These are phyloP conservation scores for Anguilla anguilla DNA, from an alignment of 2,797 vertebrate genomes.

Conservation along the genomic window DNA sequence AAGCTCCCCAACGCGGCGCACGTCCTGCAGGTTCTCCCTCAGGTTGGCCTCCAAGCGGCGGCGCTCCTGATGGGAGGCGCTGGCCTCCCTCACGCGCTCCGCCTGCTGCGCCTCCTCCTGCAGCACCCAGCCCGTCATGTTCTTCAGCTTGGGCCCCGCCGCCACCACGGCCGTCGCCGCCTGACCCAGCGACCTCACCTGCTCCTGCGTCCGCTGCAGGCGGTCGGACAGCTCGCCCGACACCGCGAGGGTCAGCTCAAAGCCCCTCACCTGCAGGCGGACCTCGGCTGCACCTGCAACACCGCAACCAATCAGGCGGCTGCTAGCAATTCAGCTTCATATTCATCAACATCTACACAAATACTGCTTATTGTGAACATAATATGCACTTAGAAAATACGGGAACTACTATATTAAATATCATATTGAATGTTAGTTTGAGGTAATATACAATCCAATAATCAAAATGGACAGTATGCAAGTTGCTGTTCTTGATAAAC, in stretches of 20 bases:
- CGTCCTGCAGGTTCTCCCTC: conserved; percentile 67
- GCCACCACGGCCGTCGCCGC: conserved; percentile 64
- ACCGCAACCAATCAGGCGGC: neutral
- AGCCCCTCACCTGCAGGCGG: conserved; percentile 69
- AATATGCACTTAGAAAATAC: too few relatives aligned
- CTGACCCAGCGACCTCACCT: conserved; percentile 58
- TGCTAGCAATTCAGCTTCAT: neutral
- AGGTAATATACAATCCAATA: too few relatives aligned
- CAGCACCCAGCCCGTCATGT: conserved; percentile 68
- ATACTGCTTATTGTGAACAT: too few relatives aligned
- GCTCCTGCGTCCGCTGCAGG: conserved; percentile 62
- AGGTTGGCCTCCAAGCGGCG: conserved; percentile 68
- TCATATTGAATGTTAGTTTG: too few relatives aligned
- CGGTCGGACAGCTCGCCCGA: conserved; percentile 41
- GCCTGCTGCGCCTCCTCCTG: conserved; percentile 57
- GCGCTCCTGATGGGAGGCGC: conserved; percentile 63
- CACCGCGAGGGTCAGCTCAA: conserved; percentile 69
- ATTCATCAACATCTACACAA: neutral
- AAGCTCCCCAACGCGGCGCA: conserved; percentile 65
- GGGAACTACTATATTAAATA: too few relatives aligned
- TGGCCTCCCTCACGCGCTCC: conserved; percentile 56
- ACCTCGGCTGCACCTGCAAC: conserved; percentile 48
- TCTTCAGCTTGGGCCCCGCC: conserved; percentile 63
- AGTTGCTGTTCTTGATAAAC: too few relatives aligned
- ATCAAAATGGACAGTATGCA: too few relatives aligned